phyloP scores from a whole-genome alignment of 2,797 vertebrate genomes.

The Peromyscus aztecus region DNA sequence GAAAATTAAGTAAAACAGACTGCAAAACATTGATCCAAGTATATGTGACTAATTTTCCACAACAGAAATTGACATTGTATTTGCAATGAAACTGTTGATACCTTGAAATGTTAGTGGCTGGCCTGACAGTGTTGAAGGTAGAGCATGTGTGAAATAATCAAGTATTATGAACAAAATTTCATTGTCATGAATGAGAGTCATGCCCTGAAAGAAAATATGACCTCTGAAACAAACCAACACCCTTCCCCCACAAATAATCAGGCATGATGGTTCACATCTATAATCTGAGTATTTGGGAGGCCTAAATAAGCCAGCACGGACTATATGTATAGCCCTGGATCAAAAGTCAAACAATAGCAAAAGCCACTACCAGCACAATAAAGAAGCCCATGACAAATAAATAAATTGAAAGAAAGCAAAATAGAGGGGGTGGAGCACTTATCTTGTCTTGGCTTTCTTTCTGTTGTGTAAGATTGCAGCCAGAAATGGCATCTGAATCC shows the following conservation, averaged over 20 bases:
- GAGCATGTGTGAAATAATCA: not conserved
- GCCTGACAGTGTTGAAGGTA: not conserved
- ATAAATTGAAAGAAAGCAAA: not conserved
- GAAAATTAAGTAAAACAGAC: not conserved
- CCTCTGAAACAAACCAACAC: not conserved
- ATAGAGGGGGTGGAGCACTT: not conserved
- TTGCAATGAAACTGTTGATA: not conserved
- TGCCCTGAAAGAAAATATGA: not conserved
- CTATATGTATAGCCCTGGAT: not conserved
- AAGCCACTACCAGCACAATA: not conserved
- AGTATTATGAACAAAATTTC: not conserved
- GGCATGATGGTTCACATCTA: not conserved
- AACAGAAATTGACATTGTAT: not conserved
- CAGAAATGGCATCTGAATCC: not conserved
- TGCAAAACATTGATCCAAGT: not conserved
- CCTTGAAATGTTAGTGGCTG: not conserved
- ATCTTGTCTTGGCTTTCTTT: not conserved
- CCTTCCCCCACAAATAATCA: not conserved
- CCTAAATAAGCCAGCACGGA: not conserved
- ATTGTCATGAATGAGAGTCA: not conserved
- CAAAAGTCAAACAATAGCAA: not conserved
- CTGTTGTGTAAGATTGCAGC: not conserved
- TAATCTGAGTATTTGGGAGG: not conserved
- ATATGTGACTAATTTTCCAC: not conserved
- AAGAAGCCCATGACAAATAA: not conserved